Conservation (phyloP, 2,888 invertebrate genomes). For the Loripinus fragilis region DNA sequence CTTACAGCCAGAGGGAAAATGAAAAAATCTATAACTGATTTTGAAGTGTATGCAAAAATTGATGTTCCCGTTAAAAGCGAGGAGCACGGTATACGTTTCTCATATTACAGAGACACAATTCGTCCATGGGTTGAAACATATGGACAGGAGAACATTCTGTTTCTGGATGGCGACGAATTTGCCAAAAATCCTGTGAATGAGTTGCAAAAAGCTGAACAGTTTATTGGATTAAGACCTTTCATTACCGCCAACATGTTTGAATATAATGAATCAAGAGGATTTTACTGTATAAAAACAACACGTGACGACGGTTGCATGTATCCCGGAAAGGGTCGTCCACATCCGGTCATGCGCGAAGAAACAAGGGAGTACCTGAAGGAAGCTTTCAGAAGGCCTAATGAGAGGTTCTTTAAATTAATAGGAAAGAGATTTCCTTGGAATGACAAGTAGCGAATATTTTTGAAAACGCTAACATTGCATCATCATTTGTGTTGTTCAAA, state of each 20-base stretch:
- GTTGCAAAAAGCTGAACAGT: not conserved
- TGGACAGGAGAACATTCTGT: not conserved
- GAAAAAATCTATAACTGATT: not conserved
- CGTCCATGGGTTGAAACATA: not conserved
- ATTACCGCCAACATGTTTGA: not conserved
- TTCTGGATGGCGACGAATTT: constrained; percentile 2
- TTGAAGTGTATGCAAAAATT: not conserved
- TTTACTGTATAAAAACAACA: not conserved
- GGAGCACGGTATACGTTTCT: not conserved
- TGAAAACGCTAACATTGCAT: too few relatives aligned
- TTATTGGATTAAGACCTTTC: not conserved
- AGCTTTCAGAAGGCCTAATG: not conserved
- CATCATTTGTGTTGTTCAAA: too few relatives aligned
- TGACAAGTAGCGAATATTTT: too few relatives aligned
- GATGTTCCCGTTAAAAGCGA: not conserved
- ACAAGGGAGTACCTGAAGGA: not conserved
- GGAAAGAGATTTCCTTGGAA: not conserved
- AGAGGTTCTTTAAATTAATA: not conserved
- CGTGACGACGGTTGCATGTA: not conserved
- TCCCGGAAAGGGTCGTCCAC: not conserved
- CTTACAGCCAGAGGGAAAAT: not conserved
- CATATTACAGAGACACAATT: not conserved
- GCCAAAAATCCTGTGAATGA: not conserved
- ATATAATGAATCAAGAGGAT: not conserved
- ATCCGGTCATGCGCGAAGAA: not conserved